These are phyloP conservation scores for Pseudorasbora parva DNA, from an alignment of 2,113 vertebrate genomes.

Conservation along the genomic window DNA sequence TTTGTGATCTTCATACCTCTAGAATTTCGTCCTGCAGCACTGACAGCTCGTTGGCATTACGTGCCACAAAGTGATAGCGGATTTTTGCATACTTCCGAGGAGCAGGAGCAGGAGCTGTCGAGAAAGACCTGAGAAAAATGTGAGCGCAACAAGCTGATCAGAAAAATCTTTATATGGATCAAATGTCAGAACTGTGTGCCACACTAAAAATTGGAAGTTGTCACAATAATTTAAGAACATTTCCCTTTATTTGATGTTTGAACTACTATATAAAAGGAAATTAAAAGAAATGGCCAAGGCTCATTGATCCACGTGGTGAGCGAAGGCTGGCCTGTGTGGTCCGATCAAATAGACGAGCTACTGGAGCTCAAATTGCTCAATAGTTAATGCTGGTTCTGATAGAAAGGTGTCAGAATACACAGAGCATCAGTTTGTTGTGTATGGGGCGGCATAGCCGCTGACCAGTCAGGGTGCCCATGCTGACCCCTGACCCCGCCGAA, in stretches of 20 bases:
- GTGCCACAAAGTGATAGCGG: conserved; percentile 90
- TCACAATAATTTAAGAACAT: not conserved
- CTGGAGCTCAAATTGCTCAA: no score
- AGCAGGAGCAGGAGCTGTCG: conserved; percentile 60
- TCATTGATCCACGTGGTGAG: no score
- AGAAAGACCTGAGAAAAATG: conserved; percentile 74
- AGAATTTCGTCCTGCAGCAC: conserved; percentile 92
- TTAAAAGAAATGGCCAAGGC: not conserved
- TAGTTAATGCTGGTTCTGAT: no score
- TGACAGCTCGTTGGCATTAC: conserved; percentile 90
- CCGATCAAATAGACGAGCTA: no score
- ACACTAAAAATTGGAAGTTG: not conserved
- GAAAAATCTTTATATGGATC: not conserved
- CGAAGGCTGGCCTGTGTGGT: no score
- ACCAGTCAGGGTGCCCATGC: no score
- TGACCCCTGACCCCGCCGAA: no score
- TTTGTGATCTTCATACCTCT: conserved; percentile 78
- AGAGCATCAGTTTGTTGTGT: no score
- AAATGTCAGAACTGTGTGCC: not conserved
- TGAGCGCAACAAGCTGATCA: not conserved
- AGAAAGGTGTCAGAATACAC: no score
- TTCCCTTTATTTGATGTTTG: no score
- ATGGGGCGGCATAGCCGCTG: no score
- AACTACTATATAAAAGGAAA: not conserved
- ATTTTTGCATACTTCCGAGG: conserved; percentile 86